phyloP scores from a whole-genome alignment of 2,888 invertebrate species.

The Tinea pellionella region DNA sequence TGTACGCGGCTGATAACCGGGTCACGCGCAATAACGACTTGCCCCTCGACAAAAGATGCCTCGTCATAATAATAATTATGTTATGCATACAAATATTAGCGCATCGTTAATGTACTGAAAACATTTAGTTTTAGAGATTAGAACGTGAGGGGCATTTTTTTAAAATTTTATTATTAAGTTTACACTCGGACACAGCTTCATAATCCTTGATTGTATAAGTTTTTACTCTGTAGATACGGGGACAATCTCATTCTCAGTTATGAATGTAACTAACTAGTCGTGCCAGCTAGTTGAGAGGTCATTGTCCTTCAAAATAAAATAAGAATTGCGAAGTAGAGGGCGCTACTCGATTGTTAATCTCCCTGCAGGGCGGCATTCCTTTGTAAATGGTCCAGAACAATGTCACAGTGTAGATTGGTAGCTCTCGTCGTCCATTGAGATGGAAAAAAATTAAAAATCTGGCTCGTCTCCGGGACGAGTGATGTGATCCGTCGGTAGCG shows the following conservation, averaged over 20 bases:
- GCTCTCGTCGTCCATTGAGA: neutral
- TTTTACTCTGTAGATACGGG: too few species aligned
- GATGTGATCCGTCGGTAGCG: conserved; percentile 10
- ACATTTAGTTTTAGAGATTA: too few species aligned
- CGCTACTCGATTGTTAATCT: neutral
- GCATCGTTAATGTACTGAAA: too few species aligned
- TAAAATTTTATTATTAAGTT: too few species aligned
- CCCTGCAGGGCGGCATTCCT: neutral
- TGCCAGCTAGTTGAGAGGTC: neutral
- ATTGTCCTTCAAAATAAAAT: neutral
- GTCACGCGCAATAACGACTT: neutral
- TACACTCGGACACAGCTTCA: too few species aligned
- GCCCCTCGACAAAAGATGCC: neutral
- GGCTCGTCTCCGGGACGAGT: conserved; percentile 1
- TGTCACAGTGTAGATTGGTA: neutral
- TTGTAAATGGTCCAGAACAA: neutral
- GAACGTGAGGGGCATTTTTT: too few species aligned
- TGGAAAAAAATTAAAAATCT: conserved; percentile 2
- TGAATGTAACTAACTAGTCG: neutral
- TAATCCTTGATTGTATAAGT: too few species aligned
- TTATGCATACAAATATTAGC: too few species aligned
- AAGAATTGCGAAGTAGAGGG: neutral
- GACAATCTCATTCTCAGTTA: too few species aligned
- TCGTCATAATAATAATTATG: neutral
- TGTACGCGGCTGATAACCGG: neutral